Base-by-base conservation (phyloP, 2,113 vertebrate genomes). In the Trachemys scripta region DNA sequence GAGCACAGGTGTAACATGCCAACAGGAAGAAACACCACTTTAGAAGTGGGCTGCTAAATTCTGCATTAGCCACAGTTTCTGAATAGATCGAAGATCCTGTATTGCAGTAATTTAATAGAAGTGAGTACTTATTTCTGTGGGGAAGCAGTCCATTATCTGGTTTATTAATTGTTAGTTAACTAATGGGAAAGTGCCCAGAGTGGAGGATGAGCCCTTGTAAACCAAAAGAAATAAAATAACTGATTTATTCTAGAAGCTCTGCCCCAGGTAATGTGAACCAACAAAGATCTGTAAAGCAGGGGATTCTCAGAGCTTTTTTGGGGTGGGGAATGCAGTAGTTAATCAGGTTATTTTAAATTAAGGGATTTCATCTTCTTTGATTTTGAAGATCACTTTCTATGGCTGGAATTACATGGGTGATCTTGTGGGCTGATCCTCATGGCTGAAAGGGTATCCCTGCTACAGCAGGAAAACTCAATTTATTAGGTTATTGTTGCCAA, bases 131-230 rank as follows among this genome's bases (percentile, higher is more conserved):
- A 95, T 92, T 95, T 95, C 90, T 95, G 75, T 87, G 92, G 56
- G 87, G 90, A 90, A 95, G 85, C 92, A 95, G 87, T 96, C 96
- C 96, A 96, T 97, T 97, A 97, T 94, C 89, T 82, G 93, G 6
- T 90, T 97, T 97, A 97, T 97, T 97, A 97, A 97, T 97, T 97
- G 96, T 94, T 95, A 90, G 96, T 95, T 96, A 97, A 97, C 96
- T 94, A 96, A 95, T 78, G 81, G 94, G 97, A 97, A 95, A 93
- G 96, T 95, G 95, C 94, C 96, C 93, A 96, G 96, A 97, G 95
- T 81, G 78, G 92, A 69, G 95, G 95, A 95, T 54, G 90, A 97
- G 84, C 85, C 92, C 97, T 95, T 79, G 87, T 89, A 96, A 96
- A 96, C 81, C 85, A 57, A 94, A 65, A 96, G 94, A 96, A 97